Conservation (phyloP, 2,113 vertebrate genomes). For the Etia nguti region DNA sequence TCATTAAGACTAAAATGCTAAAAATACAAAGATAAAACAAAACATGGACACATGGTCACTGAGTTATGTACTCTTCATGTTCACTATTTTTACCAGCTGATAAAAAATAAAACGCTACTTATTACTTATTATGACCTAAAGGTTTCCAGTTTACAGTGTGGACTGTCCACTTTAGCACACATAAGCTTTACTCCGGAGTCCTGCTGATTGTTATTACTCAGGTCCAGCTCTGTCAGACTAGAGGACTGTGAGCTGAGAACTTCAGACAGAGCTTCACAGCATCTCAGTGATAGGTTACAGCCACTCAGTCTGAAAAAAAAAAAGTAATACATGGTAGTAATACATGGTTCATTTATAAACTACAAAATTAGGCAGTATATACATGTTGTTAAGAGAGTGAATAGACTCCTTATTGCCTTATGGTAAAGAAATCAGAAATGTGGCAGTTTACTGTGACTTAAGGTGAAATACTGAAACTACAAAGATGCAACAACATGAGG, state of each 20-base stretch:
- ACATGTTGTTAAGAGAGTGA: not conserved
- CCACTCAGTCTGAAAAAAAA: not conserved
- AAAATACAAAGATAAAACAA: not conserved
- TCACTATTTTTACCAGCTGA: not conserved
- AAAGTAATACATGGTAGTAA: no score
- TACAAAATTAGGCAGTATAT: not conserved
- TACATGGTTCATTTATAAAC: not conserved
- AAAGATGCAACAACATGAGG: not conserved
- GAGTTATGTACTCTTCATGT: not conserved
- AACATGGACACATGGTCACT: not conserved
- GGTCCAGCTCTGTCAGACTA: not conserved
- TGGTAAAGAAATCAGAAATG: not conserved
- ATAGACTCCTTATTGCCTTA: no score
- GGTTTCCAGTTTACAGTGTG: not conserved
- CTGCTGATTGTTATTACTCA: not conserved
- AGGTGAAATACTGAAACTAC: not conserved
- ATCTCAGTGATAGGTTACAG: not conserved
- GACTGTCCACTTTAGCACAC: not conserved
- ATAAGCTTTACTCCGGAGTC: not conserved
- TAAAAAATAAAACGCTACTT: not conserved
- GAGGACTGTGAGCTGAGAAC: not conserved
- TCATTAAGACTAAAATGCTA: not conserved
- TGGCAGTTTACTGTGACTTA: not conserved
- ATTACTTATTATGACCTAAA: not conserved
- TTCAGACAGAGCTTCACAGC: not conserved